Base-by-base conservation (phyloP, 2,888 invertebrate species). In the Amphipoea lucens region DNA sequence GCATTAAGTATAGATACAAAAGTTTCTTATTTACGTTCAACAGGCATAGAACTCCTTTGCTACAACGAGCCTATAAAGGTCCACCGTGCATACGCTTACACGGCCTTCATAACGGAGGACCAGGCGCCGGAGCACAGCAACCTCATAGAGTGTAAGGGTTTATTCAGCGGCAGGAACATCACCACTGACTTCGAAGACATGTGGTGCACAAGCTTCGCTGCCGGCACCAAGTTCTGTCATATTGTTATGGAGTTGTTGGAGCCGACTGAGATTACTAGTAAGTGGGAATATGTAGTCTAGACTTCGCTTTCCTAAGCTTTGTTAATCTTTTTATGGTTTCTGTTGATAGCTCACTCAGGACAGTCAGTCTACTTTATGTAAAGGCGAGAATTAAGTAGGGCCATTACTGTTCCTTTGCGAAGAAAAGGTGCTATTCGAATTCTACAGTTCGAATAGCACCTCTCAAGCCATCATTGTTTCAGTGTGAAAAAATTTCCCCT, bases 121-220 rank as follows among this genome's bases (percentile, higher is more conserved):
- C 88, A 89, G 11, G 85, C 89, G 23, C 90, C 90, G 1, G 93
- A 93, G 12, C 84, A 87, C 36, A 85, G 85, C 82, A 87, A 84
- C 14, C 89, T 93, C 17, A 91, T 95, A 0, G 96, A 97, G 76
- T 96, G 97, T 90, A 92, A 92, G 91, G 97, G 97, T 84, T 93
- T 98, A 60, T 97, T 98, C 89, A 97, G 98, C 92, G 98, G 97
- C 4, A 94, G 95, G n/a, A 98, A 98, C 93, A 96, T 98, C 67
- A 98, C 98, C 0, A 97, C 97, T 0, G 97, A 98, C 70, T 96
- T 97, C 60, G 97, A 97, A 72, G 97, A 98, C 90, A 98, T 98
- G 98, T 98, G 98, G 98, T 96, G 97, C 87, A 94, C 96, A 0
- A 96, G 95, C 89, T 96, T 96, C 78, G 88, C 91, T 1, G 87